Percentiles rank a stretch among this genome's conserved stretches.
Conservation (phyloP, 2,113 vertebrate genomes). For the Gopherus evgoodei region DNA sequence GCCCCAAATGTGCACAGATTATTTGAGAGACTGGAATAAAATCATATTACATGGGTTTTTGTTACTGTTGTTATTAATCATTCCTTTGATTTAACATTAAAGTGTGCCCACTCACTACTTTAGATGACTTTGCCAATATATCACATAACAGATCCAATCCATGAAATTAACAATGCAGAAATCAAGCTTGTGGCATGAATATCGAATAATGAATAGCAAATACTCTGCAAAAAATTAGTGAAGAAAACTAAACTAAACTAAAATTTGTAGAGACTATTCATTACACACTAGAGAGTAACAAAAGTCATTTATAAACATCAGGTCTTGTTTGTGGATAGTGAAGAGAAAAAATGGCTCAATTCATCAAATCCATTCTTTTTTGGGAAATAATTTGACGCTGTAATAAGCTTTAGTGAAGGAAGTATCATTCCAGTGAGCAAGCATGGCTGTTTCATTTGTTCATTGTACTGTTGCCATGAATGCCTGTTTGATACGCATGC, state of each 20-base stretch:
- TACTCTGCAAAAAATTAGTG: neutral
- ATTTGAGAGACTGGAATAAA: neutral
- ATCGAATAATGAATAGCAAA: neutral
- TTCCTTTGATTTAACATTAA: neutral
- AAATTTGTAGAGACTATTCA: neutral
- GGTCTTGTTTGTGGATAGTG: neutral
- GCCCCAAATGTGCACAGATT: neutral
- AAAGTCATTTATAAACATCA: neutral
- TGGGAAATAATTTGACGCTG: neutral
- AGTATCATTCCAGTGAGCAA: neutral
- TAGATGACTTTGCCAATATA: neutral
- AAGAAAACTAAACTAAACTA: neutral
- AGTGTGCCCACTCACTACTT: neutral
- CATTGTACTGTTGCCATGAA: constrained; percentile 17
- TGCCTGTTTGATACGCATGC: constrained; percentile 51
- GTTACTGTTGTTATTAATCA: neutral
- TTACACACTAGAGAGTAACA: neutral
- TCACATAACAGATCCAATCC: neutral
- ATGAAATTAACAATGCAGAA: neutral
- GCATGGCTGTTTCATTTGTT: constrained; percentile 24
- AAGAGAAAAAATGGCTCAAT: neutral
- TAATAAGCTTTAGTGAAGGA: neutral
- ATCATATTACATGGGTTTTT: neutral
- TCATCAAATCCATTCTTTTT: neutral
- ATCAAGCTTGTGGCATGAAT: neutral